Conservation (phyloP, 2,113 vertebrate species). For the Nannobrachium achirus region DNA sequence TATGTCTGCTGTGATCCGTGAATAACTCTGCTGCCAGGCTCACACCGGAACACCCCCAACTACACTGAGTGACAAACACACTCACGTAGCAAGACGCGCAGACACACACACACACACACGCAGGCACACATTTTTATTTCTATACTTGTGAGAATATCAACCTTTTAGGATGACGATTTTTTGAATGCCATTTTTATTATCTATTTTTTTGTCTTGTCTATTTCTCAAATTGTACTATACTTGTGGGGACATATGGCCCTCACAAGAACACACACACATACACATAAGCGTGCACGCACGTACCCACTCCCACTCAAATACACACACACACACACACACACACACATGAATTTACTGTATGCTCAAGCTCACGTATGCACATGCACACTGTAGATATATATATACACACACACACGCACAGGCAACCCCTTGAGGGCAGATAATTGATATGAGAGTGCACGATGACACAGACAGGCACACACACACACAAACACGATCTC, state of each 20-base stretch:
- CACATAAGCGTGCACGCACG: slow-evolving; percentile 50
- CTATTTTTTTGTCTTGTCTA: no score
- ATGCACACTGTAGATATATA: slow-evolving; percentile 40
- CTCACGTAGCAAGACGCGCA: slow-evolving; percentile 44
- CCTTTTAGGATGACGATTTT: no score
- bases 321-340: slow-evolving; percentile 40
- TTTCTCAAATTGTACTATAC: no score
- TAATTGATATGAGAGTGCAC: no score
- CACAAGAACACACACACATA: no score
- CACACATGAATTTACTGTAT: no score
- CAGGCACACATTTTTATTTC: slow-evolving; percentile 31
- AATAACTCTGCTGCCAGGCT: slow-evolving; percentile 72
- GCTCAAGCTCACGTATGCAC: background rate
- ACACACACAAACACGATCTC: slow-evolving; percentile 16
- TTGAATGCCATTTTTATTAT: no score
- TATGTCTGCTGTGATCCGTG: slow-evolving; percentile 78
- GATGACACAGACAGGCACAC: no score
- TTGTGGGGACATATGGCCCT: no score
- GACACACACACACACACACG: slow-evolving; percentile 59
- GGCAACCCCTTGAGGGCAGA: no score
- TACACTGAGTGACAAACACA: slow-evolving; percentile 35
- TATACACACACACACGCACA: slow-evolving; percentile 33
- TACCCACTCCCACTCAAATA: slow-evolving; percentile 41
- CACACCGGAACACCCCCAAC: slow-evolving; percentile 51
- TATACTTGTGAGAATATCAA: no score